Evolutionary conservation across 1,140 invertebrate genomes (phyloP).

Genomic region (Micrasema longulum): DNA sequence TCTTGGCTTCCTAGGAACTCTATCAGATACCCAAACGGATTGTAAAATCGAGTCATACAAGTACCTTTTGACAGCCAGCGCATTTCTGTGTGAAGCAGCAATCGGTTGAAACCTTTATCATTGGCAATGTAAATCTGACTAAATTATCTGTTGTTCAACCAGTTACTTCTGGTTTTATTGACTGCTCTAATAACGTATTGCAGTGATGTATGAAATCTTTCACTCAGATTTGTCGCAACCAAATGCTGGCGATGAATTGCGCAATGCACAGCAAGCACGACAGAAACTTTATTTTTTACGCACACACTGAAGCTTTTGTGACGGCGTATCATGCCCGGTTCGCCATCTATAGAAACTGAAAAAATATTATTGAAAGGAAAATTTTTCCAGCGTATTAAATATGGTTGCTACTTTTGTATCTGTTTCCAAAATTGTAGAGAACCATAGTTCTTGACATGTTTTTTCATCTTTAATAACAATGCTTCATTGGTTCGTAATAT

Average conservation of each 20-base stretch:
- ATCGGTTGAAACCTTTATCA: slow-evolving; percentile 51
- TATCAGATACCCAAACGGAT: slow-evolving; percentile 55
- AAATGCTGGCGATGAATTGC: slow-evolving; percentile 50
- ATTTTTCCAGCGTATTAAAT: slow-evolving; percentile 54
- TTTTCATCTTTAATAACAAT: too few relatives aligned
- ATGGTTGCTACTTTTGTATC: slow-evolving; percentile 57
- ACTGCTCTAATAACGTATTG: slow-evolving; percentile 54
- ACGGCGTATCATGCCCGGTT: slow-evolving; percentile 55
- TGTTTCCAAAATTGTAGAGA: slow-evolving; percentile 48
- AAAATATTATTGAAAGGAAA: slow-evolving; percentile 57
- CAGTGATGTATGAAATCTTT: slow-evolving; percentile 33
- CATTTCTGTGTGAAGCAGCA: slow-evolving; percentile 59
- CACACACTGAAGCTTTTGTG: slow-evolving; percentile 54
- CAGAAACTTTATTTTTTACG: slow-evolving; percentile 56
- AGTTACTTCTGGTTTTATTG: slow-evolving; percentile 55
- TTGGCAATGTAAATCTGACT: slow-evolving; percentile 57
- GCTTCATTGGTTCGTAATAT: slow-evolving; percentile 19
- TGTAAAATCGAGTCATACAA: slow-evolving; percentile 55
- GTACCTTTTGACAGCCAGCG: slow-evolving; percentile 40
- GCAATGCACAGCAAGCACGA: slow-evolving; percentile 47
- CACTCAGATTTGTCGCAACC: slow-evolving; percentile 39
- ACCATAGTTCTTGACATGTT: slow-evolving; percentile 56
- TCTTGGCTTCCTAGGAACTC: slow-evolving; percentile 56
- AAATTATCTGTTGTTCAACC: slow-evolving; percentile 58
- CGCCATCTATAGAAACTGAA: slow-evolving; percentile 57